Evolutionary conservation across 2,113 vertebrate species (phyloP).

Genomic region (Cromileptes altivelis): DNA sequence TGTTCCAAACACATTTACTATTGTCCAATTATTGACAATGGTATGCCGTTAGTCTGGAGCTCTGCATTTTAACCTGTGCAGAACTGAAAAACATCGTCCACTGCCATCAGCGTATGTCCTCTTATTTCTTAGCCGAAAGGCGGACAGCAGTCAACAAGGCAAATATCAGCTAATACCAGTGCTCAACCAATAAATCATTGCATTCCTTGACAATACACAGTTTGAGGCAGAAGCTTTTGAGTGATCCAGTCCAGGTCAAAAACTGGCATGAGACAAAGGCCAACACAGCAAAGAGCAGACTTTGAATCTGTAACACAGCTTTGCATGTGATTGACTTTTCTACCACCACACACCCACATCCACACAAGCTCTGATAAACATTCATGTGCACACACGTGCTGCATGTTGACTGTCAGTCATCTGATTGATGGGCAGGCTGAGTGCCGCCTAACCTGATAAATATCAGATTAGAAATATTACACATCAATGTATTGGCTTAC

Average conservation of each 20-base stretch:
- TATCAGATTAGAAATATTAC: constrained; percentile 58
- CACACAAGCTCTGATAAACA: constrained; percentile 26
- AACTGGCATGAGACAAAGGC: not conserved
- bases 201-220: not conserved
- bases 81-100: no score
- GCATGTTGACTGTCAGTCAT: constrained; percentile 43
- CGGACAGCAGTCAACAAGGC: no score
- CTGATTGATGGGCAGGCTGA: constrained; percentile 50
- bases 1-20: no score
- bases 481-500: constrained; percentile 52
- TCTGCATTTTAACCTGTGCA: no score
- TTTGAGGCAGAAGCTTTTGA: not conserved
- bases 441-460: constrained; percentile 49
- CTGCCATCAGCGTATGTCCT: no score
- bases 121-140: no score
- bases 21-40: no score
- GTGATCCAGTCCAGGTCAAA: not conserved
- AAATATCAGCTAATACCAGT: no score
- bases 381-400: constrained; percentile 24
- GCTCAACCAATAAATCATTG: no score
- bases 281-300: not conserved
- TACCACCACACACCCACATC: not conserved
- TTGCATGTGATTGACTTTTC: constrained; percentile 3
- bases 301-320: not conserved
- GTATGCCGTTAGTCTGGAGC: no score